Conservation (phyloP, 1,140 invertebrate species). For the Drosophila chauvacae region DNA sequence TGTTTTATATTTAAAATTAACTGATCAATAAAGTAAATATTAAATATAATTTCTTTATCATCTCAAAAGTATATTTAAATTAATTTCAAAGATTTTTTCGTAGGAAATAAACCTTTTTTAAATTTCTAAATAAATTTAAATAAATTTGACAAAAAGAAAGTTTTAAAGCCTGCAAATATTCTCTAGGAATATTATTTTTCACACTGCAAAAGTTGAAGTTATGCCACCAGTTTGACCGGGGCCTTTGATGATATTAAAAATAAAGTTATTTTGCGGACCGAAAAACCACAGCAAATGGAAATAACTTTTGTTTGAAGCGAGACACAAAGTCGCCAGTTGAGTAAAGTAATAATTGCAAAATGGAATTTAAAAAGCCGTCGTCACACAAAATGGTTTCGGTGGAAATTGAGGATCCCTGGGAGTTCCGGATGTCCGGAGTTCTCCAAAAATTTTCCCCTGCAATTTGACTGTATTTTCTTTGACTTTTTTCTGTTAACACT, state of each 20-base stretch:
- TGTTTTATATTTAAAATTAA: neutral
- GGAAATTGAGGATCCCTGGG: constrained; percentile 5
- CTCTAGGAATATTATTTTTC: neutral
- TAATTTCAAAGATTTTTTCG: neutral
- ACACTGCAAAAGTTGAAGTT: neutral
- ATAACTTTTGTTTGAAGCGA: constrained; percentile 20
- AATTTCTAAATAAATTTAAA: too few species aligned
- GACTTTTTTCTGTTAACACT: neutral
- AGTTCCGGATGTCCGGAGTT: neutral
- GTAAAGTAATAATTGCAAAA: constrained; percentile 11
- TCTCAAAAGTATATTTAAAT: too few species aligned
- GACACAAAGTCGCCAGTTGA: constrained; percentile 19
- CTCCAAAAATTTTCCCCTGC: neutral
- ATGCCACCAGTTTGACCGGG: constrained; percentile 11
- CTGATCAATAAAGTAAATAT: neutral
- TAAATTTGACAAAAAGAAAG: too few species aligned
- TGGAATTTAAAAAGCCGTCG: constrained; percentile 6
- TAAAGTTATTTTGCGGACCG: constrained; percentile 6
- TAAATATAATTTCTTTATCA: neutral
- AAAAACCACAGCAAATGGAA: constrained; percentile 22
- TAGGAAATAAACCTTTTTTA: neutral
- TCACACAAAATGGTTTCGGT: constrained; percentile 5
- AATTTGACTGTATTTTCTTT: constrained; percentile 1
- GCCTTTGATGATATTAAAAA: constrained; percentile 20
- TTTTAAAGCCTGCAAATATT: neutral